Percentiles rank a stretch among this genome's conserved stretches.
Evolutionary conservation across 2,113 vertebrate species (phyloP).

Genomic region (Brachyhypopomus gauderio): DNA sequence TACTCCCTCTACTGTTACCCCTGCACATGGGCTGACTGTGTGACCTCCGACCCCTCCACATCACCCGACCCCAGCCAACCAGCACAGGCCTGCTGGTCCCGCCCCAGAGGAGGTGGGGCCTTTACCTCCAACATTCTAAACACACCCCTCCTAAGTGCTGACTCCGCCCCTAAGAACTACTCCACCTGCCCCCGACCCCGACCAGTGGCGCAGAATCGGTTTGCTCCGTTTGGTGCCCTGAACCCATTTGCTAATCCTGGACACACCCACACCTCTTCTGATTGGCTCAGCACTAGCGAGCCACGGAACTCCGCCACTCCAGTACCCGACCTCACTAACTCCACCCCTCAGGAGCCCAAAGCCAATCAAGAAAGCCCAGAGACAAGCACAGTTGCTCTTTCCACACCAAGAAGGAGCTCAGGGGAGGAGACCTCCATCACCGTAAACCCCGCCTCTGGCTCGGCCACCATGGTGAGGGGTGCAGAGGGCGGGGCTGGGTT

Average conservation of each 20-base stretch:
- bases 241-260: conserved; percentile 85
- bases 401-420: conserved; percentile 67
- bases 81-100: conserved; percentile 80
- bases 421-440: conserved; percentile 67
- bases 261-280: conserved; percentile 60
- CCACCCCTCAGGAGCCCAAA: conserved; percentile 60
- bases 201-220: conserved; percentile 85
- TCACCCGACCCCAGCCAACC: conserved; percentile 72
- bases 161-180: conserved; percentile 73
- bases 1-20: conserved; percentile 95
- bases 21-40: conserved; percentile 92
- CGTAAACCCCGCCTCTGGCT: conserved; percentile 65
- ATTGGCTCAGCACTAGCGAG: conserved; percentile 68
- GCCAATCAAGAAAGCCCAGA: conserved; percentile 52
- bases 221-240: conserved; percentile 88
- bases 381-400: conserved; percentile 60
- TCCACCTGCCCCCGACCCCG: conserved; percentile 82
- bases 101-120: conserved; percentile 75
- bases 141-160: conserved; percentile 67
- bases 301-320: conserved; percentile 66
- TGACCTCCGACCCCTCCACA: conserved; percentile 75
- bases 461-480: conserved; percentile 76
- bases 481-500: conserved; percentile 68
- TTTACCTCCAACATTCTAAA: conserved; percentile 63
- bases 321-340: conserved; percentile 42